These are phyloP conservation scores for Argyrosomus japonicus DNA, from an alignment of 2,113 vertebrate species.

Conservation along the genomic window DNA sequence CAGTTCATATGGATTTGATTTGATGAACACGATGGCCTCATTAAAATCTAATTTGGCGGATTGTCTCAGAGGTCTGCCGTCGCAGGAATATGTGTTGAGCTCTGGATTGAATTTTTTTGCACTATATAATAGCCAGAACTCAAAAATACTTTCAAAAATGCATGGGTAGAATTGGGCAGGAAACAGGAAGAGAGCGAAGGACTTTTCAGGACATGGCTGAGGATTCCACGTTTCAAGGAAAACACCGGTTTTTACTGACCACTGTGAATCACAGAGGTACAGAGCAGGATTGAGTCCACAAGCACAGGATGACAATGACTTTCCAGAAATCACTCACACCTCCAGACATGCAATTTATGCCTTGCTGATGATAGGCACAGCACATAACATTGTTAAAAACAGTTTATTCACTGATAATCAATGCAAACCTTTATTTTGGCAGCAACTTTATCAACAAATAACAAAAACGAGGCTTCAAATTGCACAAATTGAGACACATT, in stretches of 20 bases:
- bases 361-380: neutral
- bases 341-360: neutral
- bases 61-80: conserved; percentile 26
- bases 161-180: neutral
- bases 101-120: neutral
- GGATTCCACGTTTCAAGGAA: conserved; percentile 24
- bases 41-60: conserved; percentile 64
- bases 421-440: neutral
- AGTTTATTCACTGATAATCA: neutral
- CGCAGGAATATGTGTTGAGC: neutral
- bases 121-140: neutral
- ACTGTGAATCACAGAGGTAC: conserved; percentile 48
- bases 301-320: conserved; percentile 39
- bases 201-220: conserved; percentile 20
- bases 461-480: conserved; percentile 4
- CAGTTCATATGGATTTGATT: conserved; percentile 52
- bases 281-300: conserved; percentile 24
- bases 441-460: neutral
- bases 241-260: conserved; percentile 21
- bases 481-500: neutral
- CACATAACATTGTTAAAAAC: neutral
- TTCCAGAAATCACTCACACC: conserved; percentile 46
- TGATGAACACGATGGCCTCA: conserved; percentile 50
- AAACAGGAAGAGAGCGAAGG: neutral
- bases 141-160: neutral